Conservation (phyloP, 2,797 vertebrate genomes). For the Anas acuta region DNA sequence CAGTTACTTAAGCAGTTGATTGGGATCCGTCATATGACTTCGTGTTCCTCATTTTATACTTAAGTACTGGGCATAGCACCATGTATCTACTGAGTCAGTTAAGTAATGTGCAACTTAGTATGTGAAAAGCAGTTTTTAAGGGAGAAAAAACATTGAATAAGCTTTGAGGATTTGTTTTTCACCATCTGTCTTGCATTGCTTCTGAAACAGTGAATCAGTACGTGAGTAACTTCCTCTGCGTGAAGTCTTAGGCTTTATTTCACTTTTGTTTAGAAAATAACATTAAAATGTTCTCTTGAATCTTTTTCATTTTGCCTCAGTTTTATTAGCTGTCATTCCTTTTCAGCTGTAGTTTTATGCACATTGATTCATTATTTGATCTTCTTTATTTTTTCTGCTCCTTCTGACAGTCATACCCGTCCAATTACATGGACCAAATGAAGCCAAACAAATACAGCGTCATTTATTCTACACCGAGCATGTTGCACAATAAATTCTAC, state of each 20-base stretch:
- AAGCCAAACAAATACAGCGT: constrained; percentile 87
- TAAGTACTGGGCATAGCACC: background rate
- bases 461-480: constrained; percentile 83
- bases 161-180: background rate
- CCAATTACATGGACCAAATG: constrained; percentile 85
- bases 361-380: background rate
- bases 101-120: background rate
- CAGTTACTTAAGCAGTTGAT: background rate
- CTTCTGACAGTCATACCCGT: constrained; percentile 82
- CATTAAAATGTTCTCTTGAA: background rate
- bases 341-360: background rate
- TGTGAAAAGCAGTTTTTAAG: background rate
- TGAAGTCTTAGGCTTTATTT: background rate
- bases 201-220: background rate
- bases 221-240: background rate
- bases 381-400: background rate
- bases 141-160: background rate
- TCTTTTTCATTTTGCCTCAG: background rate
- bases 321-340: background rate
- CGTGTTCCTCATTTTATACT: background rate
- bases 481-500: constrained; percentile 80
- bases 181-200: background rate
- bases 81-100: background rate
- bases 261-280: background rate
- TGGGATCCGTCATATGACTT: background rate